Evolutionary conservation across 2,797 vertebrate species (phyloP).

Genomic region (Manis javanica): DNA sequence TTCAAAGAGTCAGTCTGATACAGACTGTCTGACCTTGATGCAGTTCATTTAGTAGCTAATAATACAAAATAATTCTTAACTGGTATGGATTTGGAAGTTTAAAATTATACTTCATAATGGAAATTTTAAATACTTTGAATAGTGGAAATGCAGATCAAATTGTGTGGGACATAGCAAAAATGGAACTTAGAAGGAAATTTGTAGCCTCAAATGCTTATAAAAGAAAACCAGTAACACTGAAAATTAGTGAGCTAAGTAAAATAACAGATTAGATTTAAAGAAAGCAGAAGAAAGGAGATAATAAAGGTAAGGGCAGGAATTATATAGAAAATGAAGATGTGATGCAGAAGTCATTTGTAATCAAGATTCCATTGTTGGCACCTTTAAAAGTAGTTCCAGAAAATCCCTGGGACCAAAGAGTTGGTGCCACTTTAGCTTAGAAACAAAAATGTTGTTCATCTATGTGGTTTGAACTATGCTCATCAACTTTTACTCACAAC

Average conservation of each 20-base stretch:
- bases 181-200: not conserved
- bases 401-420: not conserved
- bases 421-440: not conserved
- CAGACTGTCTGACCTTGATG: not conserved
- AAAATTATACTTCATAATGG: constrained; percentile 9
- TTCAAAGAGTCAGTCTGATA: not conserved
- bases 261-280: not conserved
- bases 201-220: not conserved
- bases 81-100: not conserved
- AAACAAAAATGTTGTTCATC: not conserved
- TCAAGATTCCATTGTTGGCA: not conserved
- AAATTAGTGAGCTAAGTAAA: constrained; percentile 8
- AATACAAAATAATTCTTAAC: not conserved
- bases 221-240: constrained; percentile 25
- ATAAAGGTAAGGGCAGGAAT: not conserved
- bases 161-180: not conserved
- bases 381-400: not conserved
- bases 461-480: not conserved
- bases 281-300: not conserved
- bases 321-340: constrained; percentile 41
- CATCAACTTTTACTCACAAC: not conserved
- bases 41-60: constrained; percentile 21
- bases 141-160: not conserved
- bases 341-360: not conserved
- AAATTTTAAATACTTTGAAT: constrained; percentile 47